Evolutionary conservation across 2,797 vertebrate species (phyloP), one percentile per base, ranked within the genome.

Genomic region (Pseudochaenichthys georgianus): DNA sequence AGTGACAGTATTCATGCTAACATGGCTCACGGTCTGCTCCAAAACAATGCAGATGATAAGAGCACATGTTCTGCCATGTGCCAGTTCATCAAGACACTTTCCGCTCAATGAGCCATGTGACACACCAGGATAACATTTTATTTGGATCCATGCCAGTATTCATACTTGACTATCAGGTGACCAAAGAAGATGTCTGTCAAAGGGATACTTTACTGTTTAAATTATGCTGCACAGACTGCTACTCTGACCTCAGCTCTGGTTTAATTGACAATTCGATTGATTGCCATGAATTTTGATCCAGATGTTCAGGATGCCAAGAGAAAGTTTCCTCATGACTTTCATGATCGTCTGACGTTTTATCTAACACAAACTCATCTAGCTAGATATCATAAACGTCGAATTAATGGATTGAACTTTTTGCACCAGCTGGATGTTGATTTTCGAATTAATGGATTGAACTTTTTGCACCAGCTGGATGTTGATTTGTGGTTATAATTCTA

Each of bases 1-100:
- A 34, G 6, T 34, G 34, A 8, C 34, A 34, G 34, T 34, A 34
- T 34, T 34, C 34, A 34, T 34, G 34, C 34, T 34, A 5, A 34
- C 6, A 34, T 34, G 34, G 34, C 42, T 17, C 3, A 19, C n/a
- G n/a, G n/a, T n/a, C 1, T 4, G 5, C 9, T 28, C 5, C 9
- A 16, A 15, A 21, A 23, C 8, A 45, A n/a, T 1, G 11, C 13
- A 61, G 15, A 2, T 66, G 41, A 54, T 45, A 1, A 8, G 9
- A 6, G 16, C 42, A 66, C 62, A n/a, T 61, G 50, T 53, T 70
- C 41, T 16, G 3, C 43, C 63, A 38, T n/a, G 47, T 59, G 59
- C 13, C n/a, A 51, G n/a, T 51, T 64, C 41, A 78, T 46, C 34
- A 41, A 13, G 16, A 51, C 7, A 31, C 34, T 34, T 53, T 34